Percentiles rank a stretch among this genome's conserved stretches.
These are phyloP conservation scores for Coptodon bakossiorum DNA, from an alignment of 2,113 vertebrate species.

Conservation along the genomic window DNA sequence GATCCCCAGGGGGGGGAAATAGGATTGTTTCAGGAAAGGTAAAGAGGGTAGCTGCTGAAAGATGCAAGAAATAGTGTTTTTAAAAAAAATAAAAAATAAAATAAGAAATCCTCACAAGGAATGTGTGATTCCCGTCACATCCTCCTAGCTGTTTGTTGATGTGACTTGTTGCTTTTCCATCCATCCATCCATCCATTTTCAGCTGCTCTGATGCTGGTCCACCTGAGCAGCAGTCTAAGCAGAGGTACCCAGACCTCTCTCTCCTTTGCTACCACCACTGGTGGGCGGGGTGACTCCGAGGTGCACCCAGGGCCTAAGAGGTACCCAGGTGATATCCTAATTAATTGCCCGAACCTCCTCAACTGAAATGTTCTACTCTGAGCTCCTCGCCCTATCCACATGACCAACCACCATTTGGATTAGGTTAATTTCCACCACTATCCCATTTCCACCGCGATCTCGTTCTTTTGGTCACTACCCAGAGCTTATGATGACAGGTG, in stretches of 20 bases:
- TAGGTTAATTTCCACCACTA: neutral
- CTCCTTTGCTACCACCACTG: neutral
- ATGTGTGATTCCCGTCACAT: neutral
- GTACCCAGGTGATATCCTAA: neutral
- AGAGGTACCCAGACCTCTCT: neutral
- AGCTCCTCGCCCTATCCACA: neutral
- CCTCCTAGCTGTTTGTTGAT: neutral
- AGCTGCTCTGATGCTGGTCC: neutral
- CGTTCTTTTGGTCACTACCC: neutral
- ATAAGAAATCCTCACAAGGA: neutral
- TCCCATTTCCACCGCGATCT: accelerated
- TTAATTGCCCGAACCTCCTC: neutral
- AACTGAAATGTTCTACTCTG: neutral
- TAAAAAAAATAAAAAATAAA: too few relatives aligned
- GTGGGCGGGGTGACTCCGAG: accelerated
- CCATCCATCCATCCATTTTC: neutral
- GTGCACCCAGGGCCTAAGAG: neutral
- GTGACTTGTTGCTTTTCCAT: neutral
- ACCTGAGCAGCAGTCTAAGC: neutral
- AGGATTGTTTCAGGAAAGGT: neutral
- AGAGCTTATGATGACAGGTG: neutral
- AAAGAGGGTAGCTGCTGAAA: accelerated
- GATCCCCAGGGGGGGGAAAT: neutral
- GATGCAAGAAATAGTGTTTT: neutral
- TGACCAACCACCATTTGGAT: neutral